These are phyloP conservation scores for Lampris megalopsis DNA, from an alignment of 2,113 vertebrate genomes.

Conservation along the genomic window DNA sequence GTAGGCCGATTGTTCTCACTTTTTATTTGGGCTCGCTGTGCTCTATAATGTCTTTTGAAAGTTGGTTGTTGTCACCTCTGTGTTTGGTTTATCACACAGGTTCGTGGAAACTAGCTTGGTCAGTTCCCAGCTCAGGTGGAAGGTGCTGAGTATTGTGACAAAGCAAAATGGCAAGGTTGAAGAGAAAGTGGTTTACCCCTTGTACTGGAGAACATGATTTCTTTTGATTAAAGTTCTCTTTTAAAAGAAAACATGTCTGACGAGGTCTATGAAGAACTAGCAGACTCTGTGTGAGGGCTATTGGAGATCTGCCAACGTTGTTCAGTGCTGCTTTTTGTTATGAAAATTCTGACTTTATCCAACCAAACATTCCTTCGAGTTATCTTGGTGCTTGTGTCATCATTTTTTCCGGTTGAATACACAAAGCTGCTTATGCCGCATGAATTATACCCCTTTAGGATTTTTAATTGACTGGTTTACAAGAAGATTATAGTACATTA, in stretches of 20 bases:
- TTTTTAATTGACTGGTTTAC: no score
- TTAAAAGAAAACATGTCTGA: no score
- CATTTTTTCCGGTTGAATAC: background rate
- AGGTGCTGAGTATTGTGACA: no score
- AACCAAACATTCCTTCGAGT: background rate
- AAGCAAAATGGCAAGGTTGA: no score
- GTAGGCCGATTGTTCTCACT: background rate
- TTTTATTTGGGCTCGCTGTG: background rate
- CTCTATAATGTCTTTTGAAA: slow-evolving; percentile 28
- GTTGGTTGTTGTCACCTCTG: background rate
- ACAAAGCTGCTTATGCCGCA: background rate
- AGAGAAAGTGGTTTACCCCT: no score
- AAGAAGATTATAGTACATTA: background rate
- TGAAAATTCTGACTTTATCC: background rate
- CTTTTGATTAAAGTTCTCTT: no score
- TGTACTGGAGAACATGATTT: no score
- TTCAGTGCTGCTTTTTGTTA: background rate
- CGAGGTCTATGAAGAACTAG: no score
- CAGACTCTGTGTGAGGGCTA: no score
- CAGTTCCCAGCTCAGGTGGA: no score
- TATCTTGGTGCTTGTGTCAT: background rate
- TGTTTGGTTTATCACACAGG: no score
- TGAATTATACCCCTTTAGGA: background rate
- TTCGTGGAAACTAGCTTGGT: no score
- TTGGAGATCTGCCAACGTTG: background rate